phyloP scores from a whole-genome alignment of 1,140 invertebrate genomes.

The Pogonognathellus flavescens region DNA sequence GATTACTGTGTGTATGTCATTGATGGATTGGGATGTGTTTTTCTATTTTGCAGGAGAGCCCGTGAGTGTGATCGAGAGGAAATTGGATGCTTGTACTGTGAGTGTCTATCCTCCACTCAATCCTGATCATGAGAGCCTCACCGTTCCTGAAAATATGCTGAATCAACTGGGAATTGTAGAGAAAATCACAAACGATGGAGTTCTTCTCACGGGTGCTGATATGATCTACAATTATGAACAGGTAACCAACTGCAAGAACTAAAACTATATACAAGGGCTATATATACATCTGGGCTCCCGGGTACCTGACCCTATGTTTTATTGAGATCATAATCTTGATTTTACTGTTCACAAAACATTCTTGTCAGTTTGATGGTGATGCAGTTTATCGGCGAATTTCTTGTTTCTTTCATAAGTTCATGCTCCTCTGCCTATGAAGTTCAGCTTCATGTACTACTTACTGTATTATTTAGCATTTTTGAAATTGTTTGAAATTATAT shows the following conservation, averaged over 20 bases:
- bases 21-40: conserved; percentile 52
- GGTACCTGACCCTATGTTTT: not conserved
- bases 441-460: too few relatives aligned
- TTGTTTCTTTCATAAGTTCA: not conserved
- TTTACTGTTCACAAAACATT: not conserved
- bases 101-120: conserved; percentile 93
- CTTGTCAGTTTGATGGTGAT: not conserved
- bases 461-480: too few relatives aligned
- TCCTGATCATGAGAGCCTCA: conserved; percentile 91
- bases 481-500: too few relatives aligned
- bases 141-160: conserved; percentile 82
- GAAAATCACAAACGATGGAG: conserved; percentile 85
- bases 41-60: conserved; percentile 67
- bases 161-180: conserved; percentile 81
- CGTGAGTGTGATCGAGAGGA: conserved; percentile 70
- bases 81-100: conserved; percentile 90
- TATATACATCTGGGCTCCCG: not conserved
- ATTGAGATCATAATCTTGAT: not conserved
- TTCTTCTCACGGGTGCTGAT: conserved; percentile 86
- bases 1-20: conserved; percentile 21
- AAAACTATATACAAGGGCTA: not conserved
- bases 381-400: not conserved
- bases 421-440: too few relatives aligned
- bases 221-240: conserved; percentile 88
- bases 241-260: conserved; percentile 68